Percentiles rank a stretch among this genome's conserved stretches.
phyloP scores from a whole-genome alignment of 2,888 invertebrate genomes.

The Schizotus pectinicornis region DNA sequence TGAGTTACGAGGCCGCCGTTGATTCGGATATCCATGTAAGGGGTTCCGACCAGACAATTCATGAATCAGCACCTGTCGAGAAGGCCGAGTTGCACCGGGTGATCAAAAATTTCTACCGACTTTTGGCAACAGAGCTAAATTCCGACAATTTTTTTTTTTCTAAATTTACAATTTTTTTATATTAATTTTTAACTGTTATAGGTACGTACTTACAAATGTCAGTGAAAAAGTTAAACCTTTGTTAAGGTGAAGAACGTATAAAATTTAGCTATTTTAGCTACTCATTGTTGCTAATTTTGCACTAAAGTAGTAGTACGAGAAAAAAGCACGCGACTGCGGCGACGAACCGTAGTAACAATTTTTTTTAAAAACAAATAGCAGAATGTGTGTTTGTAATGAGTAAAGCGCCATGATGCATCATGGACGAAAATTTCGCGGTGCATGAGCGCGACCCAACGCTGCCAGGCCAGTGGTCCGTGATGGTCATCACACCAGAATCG shows the following conservation, averaged over 20 bases:
- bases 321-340: neutral
- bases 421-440: neutral
- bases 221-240: too few relatives aligned
- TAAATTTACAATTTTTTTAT: too few relatives aligned
- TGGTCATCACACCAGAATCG: constrained; percentile 36
- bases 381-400: too few relatives aligned
- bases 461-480: constrained; percentile 42
- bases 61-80: constrained; percentile 26
- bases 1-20: constrained; percentile 20
- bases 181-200: too few relatives aligned
- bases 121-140: neutral
- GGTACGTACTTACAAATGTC: too few relatives aligned
- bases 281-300: neutral
- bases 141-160: too few relatives aligned
- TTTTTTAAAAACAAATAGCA: too few relatives aligned
- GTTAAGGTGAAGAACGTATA: too few relatives aligned
- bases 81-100: constrained; percentile 6
- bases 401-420: too few relatives aligned
- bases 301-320: neutral
- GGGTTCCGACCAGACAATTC: constrained; percentile 13
- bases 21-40: constrained; percentile 23
- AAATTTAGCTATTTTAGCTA: neutral
- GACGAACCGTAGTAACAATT: too few relatives aligned
- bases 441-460: constrained; percentile 26
- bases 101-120: neutral